Evolutionary conservation across 2,888 invertebrate species (phyloP), one percentile per base, ranked within the genome.

Genomic region (Chouioia cunea): DNA sequence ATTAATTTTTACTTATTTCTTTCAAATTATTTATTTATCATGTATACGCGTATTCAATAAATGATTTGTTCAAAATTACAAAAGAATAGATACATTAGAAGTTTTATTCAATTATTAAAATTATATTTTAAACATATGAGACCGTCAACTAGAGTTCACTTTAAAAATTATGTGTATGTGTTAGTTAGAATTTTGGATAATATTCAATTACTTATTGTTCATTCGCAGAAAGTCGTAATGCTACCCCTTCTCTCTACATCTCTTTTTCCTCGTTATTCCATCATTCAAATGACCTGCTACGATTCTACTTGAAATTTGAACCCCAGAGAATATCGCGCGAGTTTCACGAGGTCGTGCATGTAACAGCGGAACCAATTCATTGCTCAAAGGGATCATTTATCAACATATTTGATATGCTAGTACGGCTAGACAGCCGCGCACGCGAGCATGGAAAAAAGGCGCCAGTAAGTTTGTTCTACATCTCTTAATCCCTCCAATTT

Each of bases 391-490:
- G 78, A 85, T 83, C 84, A 83, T 85, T 85, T 84, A 85, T 85
- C 85, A 85, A 84, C 84, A 83, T 84, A 84, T 85, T 85, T 83
- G 84, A 84, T 84, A 81, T 82, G 83, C 82, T 82, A 79, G 77
- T 76, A 78, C 78, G 76, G 77, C 76, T 76, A 62, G 36, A 36
- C n/a, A 23, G n/a, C 12, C 12, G 43, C 43, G 36, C 6, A 16
- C 3, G 3, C 74, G 76, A 67, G 66, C 76, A 73, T 67, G 75
- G 73, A 75, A 73, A 76, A 75, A 74, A 72, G 63, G 67, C 67
- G 56, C 56, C 71, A 69, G 75, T 74, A 65, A 71, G 76, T 74
- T 76, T 71, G 73, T 76, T 73, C 73, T 62, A 58, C 71, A 67
- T 75, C 73, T 65, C 71, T 71, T 73, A 73, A 72, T 64, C 73